A percentile compares a stretch with the other conserved stretches of the same genome.
Conservation (phyloP, 2,113 vertebrate species). For the Lophotis ruficrista region DNA sequence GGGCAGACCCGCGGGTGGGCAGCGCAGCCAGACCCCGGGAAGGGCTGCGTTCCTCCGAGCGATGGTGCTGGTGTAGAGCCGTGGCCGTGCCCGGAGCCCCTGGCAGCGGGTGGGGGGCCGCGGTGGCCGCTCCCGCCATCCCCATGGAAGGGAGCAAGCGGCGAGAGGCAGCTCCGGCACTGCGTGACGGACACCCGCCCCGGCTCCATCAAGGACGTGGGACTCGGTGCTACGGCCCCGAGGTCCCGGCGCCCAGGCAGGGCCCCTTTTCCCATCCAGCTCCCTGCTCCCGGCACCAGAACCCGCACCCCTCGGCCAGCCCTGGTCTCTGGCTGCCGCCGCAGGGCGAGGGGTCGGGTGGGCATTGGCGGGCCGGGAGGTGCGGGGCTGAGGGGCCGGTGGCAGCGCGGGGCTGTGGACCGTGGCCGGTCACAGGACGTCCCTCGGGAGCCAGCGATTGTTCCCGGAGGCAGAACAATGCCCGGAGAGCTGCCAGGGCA, state of each 20-base stretch:
- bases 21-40: not conserved
- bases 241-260: accelerated
- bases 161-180: not conserved
- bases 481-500: slow-evolving; percentile 52
- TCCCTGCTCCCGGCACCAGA: not conserved
- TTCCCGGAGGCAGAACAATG: slow-evolving; percentile 47
- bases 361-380: accelerated
- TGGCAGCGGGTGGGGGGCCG: accelerated
- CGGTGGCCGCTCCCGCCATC: accelerated
- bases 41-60: too few species aligned
- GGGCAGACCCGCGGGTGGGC: not conserved
- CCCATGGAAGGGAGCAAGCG: not conserved
- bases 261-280: not conserved
- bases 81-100: accelerated
- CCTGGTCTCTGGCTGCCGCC: not conserved
- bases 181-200: accelerated
- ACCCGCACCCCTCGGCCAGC: accelerated
- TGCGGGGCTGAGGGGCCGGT: not conserved
- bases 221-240: accelerated
- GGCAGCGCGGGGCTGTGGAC: not conserved
- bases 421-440: slow-evolving; percentile 17
- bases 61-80: not conserved
- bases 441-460: not conserved
- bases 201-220: accelerated
- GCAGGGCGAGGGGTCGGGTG: not conserved